Base-by-base conservation (phyloP, 2,113 vertebrate species). In the Phalacrocorax aristotelis region DNA sequence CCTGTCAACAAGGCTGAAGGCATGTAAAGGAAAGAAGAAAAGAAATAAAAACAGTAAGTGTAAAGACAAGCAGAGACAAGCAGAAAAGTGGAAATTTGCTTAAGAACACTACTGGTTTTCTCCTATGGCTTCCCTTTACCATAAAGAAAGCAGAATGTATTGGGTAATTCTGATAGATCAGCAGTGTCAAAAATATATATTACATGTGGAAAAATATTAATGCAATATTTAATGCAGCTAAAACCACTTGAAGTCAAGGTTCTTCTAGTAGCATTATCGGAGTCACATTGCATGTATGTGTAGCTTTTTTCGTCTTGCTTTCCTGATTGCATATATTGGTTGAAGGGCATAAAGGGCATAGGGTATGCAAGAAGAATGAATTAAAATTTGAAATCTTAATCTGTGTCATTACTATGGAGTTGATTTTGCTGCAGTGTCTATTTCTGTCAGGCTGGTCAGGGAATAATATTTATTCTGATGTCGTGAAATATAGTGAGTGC, bases 301-400 rank as follows among this genome's bases (percentile, higher is more conserved):
- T 54, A 86, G 32, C 4, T 55, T 75, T 83, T 83, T 57, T 82
- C 3, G 2, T 44, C 44, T 49, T 78, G 9, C 18, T 49, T 87
- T 89, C 36, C 19, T 65, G 30, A 68, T 72, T 44, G 54, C 13
- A 36, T 66, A 26, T 71, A 27, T 48, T 60, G 18, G 44, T 61
- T 87, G 48, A 91, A 92, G 48, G 32, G 9, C 25, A 72, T 32
- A 15, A 14, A 72, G 4, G 0, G 21, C 27, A 49, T 3, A 71
- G 26, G 3, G 4, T 46, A 15, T 61, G n/a, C 1, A 27, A 71
- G 23, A 79, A 2, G 34, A 93, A 87, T 29, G 17, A 91, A 91
- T 61, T 90, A 91, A 93, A 91, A 89, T 51, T 60, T 84, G 34
- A 92, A 95, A 82, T 81, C 34, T 91, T 93, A 52, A 49, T 81